Evolutionary conservation across 1,140 invertebrate species (phyloP), one percentile per base, ranked within the genome.

Genomic region (Drepana arcuata): DNA sequence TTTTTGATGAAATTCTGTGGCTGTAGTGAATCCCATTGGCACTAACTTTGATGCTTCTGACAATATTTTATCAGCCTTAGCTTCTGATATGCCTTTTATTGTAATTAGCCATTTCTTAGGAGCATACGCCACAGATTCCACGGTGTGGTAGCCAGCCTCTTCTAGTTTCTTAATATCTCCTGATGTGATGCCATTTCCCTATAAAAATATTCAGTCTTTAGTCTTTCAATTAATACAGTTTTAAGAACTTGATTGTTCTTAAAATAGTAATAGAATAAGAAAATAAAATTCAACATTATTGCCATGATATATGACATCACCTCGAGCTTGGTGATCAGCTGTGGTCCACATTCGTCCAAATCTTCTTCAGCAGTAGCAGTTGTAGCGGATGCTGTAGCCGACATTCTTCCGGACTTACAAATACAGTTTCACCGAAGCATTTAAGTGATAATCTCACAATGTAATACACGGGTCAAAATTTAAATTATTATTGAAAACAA

Each of bases 21-120:
- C 98, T 13, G 96, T 97, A 16, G 96, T 98, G 66, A 99, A 99
- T 0, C 97, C 98, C 92, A 99, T 96, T 0, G 95, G 95, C 2
- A 99, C 95, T 10, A 98, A 65, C 84, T 99, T 99, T 0, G 88
- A 87, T 3, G 96, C 96, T 86, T 98, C 96, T 28, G 87, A 88
- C 34, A 97, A 59, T 43, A 99, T 92, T 86, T 99, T 99, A 50
- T 99, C 98, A 14, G 95, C 97, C 83, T 99, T 99, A 7, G 91
- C 92, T 73, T 99, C 98, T 40, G 95, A 97, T 31, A 99, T 96
- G 1, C 98, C 98, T 85, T 99, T 99, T 11, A 99, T 95, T 4
- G 88, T 74, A 6, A 97, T 71, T 0, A 99, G 75, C 61, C 90
- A 87, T 78, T 98, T 99, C 65, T 96, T 98, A 0, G 97, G 94